Conservation (phyloP, 2,113 vertebrate genomes). For the mouse (Mus musculus) region DNA sequence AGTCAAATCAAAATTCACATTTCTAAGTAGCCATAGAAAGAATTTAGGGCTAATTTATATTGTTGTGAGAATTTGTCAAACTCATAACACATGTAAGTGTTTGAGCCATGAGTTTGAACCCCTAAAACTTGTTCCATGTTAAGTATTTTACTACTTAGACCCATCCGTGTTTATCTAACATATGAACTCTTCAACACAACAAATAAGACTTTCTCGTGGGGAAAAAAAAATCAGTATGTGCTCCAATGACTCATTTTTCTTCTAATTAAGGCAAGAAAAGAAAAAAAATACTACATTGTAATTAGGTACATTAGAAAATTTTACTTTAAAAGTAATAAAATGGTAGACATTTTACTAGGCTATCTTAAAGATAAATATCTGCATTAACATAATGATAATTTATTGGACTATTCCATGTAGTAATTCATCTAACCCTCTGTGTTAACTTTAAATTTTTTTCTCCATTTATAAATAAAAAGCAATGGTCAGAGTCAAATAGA, state of each 20-base stretch:
- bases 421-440: constrained; percentile 38
- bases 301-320: constrained; percentile 36
- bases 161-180: constrained; percentile 24
- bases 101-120: not conserved
- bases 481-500: constrained; percentile 17
- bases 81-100: not conserved
- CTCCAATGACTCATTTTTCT: not conserved
- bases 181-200: not conserved
- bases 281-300: not conserved
- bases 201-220: not conserved
- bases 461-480: constrained; percentile 49
- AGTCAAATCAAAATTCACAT: constrained; percentile 11
- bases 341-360: constrained; percentile 15
- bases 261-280: constrained; percentile 32
- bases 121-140: constrained; percentile 26
- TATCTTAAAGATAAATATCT: constrained; percentile 35
- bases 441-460: constrained; percentile 28
- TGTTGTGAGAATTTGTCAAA: constrained; percentile 20
- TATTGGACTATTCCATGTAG: constrained; percentile 11
- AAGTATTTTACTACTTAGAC: constrained; percentile 17
- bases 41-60: not conserved
- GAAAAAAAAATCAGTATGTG: not conserved
- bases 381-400: not conserved
- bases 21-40: not conserved
- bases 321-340: constrained; percentile 46